Evolutionary conservation across 2,113 vertebrate species (phyloP).

Genomic region (Psilopogon haemacephalus): DNA sequence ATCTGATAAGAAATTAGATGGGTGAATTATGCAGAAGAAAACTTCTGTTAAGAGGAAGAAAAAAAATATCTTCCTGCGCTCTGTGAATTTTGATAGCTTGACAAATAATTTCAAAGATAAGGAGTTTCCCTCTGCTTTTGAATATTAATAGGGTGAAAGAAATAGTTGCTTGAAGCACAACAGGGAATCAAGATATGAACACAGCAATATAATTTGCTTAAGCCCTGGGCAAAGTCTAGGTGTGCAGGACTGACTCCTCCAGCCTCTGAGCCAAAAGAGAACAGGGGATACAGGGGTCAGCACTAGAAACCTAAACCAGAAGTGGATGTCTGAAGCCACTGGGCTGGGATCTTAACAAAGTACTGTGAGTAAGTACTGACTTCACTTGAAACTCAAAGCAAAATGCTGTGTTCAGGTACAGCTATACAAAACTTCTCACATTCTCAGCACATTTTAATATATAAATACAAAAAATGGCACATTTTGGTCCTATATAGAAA

Average conservation of each 20-base stretch:
- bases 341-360: neutral
- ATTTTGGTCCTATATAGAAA: neutral
- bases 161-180: neutral
- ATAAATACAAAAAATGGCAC: neutral
- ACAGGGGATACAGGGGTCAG: neutral
- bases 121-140: slow-evolving; percentile 1
- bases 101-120: slow-evolving; percentile 39
- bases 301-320: neutral
- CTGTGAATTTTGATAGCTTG: slow-evolving; percentile 31
- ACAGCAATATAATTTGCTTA: neutral
- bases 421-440: neutral
- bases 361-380: neutral
- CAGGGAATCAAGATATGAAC: neutral
- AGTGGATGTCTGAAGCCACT: neutral
- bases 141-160: slow-evolving; percentile 17
- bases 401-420: neutral
- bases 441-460: neutral
- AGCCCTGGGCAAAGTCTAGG: neutral
- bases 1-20: slow-evolving; percentile 10
- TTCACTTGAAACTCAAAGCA: neutral
- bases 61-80: neutral
- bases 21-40: slow-evolving; percentile 17
- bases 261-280: neutral
- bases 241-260: neutral
- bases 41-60: neutral